Evolutionary conservation across 1,140 invertebrate genomes (phyloP), one percentile per base, ranked within the genome.

Genomic region (Stegodyphus dumicola): DNA sequence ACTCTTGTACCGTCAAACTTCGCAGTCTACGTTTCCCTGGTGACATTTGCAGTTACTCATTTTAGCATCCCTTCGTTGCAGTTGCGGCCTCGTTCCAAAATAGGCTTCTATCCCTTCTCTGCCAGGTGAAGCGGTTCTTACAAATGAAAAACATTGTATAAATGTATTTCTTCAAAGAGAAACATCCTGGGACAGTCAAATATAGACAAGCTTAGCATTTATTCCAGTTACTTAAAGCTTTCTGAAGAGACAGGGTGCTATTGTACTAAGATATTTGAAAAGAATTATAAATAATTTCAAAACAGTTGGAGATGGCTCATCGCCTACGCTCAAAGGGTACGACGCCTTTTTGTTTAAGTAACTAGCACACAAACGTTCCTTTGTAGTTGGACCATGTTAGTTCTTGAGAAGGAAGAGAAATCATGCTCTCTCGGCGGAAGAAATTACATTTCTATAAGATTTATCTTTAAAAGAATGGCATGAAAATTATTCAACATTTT

Each of bases 1-100:
- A 15, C 56, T 60, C 56, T 60, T 9, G 56, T 33, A 33, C 33
- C 33, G 33, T 33, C 33, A 33, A 33, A 33, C 56, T 9, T 60
- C 56, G 56, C 56, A 15, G 9, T 60, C 56, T 2, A 15, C 56
- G 56, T 9, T 60, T 56, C 52, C 52, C 60, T 69, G 18, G 49
- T 80, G 78, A 80, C 78, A 80, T 56, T 80, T 18, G 67, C 78
- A 64, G 67, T 80, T 49, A 80, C 78, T 80, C 78, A 80, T 80
- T 80, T 80, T 71, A 80, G 78, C 51, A 7, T 71, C 78, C 78
- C 65, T 33, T 33, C 33, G 33, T 33, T 33, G 33, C 33, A 33
- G 78, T 11, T 11, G 56, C 56, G 75, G 56, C 75, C 75, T 13
- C 66, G 53, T 64, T 80, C 78, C 67, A 71, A 80, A 80, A 80